Evolutionary conservation across 2,113 vertebrate species (phyloP).

Genomic region (Pyxicephalus adspersus): DNA sequence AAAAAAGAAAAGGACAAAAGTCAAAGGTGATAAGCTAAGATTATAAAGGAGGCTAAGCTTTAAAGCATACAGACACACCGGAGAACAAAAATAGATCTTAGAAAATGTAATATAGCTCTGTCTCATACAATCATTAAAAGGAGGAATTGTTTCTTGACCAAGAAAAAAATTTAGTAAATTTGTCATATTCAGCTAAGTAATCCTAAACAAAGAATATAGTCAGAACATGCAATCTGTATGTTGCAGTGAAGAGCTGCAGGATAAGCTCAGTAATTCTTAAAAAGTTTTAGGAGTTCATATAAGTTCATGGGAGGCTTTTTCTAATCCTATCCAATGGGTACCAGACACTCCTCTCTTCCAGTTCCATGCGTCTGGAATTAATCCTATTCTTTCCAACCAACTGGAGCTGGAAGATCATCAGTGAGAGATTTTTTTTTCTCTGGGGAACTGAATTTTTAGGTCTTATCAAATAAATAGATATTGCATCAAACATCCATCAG

Average conservation of each 20-base stretch:
- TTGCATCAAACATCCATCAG: not conserved
- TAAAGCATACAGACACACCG: no score
- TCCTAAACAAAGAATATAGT: not conserved
- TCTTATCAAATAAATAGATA: constrained; percentile 6
- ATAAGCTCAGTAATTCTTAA: constrained; percentile 12
- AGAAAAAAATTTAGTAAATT: not conserved
- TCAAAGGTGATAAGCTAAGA: no score
- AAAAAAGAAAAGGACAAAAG: no score
- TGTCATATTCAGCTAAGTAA: not conserved
- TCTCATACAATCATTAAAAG: no score
- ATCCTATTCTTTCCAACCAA: constrained; percentile 31
- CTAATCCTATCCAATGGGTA: constrained; percentile 20
- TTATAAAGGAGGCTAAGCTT: no score
- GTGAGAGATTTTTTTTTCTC: constrained; percentile 27
- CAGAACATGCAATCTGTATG: not conserved
- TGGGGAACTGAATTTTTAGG: constrained; percentile 1
- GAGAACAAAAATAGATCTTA: no score
- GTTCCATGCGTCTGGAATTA: constrained; percentile 46
- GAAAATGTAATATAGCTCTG: no score
- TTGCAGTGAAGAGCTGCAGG: not conserved
- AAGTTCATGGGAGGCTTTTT: constrained; percentile 37
- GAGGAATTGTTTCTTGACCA: no score
- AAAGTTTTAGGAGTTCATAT: constrained; percentile 30
- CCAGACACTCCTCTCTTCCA: constrained; percentile 43
- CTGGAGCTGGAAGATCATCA: constrained; percentile 33